Percentiles rank a stretch among this genome's conserved stretches.
Conservation (phyloP, 1,140 invertebrate species). For the Drosophila pachea region DNA sequence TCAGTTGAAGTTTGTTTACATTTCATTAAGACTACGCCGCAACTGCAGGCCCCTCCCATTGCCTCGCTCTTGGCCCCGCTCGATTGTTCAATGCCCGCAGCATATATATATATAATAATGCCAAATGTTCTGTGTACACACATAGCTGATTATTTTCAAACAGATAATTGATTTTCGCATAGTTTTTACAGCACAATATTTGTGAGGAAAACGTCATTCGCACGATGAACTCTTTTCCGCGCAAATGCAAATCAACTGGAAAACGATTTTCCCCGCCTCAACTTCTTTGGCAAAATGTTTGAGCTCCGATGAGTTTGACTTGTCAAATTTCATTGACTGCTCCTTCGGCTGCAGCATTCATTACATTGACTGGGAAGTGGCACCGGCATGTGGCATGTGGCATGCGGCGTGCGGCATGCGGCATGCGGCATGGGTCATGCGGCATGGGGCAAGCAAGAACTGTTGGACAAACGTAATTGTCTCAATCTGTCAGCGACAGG, state of each 20-base stretch:
- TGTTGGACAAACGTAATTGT: slow-evolving; percentile 48
- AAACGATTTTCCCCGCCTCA: too few relatives aligned
- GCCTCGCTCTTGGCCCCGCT: not conserved
- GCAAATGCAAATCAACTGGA: too few relatives aligned
- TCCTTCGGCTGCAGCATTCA: slow-evolving; percentile 5
- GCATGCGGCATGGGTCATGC: not conserved
- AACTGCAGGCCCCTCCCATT: slow-evolving; percentile 34
- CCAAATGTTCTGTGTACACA: slow-evolving; percentile 57
- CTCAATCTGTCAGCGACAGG: slow-evolving; percentile 53
- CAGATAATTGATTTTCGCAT: slow-evolving; percentile 62
- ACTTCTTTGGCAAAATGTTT: too few relatives aligned
- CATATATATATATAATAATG: slow-evolving; percentile 29
- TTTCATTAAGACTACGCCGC: slow-evolving; percentile 71
- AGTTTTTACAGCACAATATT: slow-evolving; percentile 28
- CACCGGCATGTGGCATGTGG: not conserved
- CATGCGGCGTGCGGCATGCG: slow-evolving; percentile 28
- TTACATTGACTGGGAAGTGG: slow-evolving; percentile 44
- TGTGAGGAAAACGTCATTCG: not conserved
- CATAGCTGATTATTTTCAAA: slow-evolving; percentile 37
- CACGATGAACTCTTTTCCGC: slow-evolving; percentile 19
- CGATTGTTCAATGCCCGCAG: not conserved
- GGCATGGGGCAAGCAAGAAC: slow-evolving; percentile 24
- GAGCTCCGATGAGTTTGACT: slow-evolving; percentile 13
- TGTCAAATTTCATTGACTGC: slow-evolving; percentile 20
- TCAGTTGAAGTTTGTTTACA: slow-evolving; percentile 75